Base-by-base conservation (phyloP, 2,797 vertebrate species). In the Poeciliopsis paucimaculata region DNA sequence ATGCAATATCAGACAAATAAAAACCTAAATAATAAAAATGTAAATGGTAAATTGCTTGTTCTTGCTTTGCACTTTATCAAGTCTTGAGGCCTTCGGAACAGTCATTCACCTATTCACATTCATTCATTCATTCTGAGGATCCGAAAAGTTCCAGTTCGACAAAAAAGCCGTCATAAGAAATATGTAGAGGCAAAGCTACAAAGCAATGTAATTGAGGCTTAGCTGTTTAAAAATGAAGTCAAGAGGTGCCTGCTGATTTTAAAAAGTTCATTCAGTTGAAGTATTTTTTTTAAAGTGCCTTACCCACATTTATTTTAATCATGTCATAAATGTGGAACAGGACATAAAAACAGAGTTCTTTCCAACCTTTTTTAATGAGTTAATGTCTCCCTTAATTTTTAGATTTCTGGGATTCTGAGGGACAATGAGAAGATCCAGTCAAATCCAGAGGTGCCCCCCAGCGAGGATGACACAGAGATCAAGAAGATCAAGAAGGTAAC, bases 401-500 rank as follows among this genome's bases (percentile, higher is more conserved):
- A 99, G 98, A 98, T 99, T 0, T 93, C 97, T 0, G 96, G 96
- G 53, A 92, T 97, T 86, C 96, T 98, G 73, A 99, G 98, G 91
- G 97, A 98, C 93, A 98, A 98, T 0, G 97, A 98, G 85, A 98
- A 97, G 85, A 97, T 98, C 92, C 98, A 99, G 94, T 95, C 96
- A 18, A 97, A 94, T 60, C 97, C 97, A 88, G 95, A 93, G 47
- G 93, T 92, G 0, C 82, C 94, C 0, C 96, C 97, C 75, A 97
- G 90, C 0, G 97, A 99, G 0, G 98, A 99, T 0, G 98, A 99
- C 94, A 97, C 96, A 0, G 98, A 99, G 92, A 97, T 99, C 91
- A 99, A 97, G 95, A 99, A 99, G 87, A 99, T 99, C 87, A 99
- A 99, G 92, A 99, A 99, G 97, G 98, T 99, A 80, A 88, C 18